These are phyloP conservation scores for Crotophaga sulcirostris DNA, from an alignment of 2,113 vertebrate genomes.

Conservation along the genomic window DNA sequence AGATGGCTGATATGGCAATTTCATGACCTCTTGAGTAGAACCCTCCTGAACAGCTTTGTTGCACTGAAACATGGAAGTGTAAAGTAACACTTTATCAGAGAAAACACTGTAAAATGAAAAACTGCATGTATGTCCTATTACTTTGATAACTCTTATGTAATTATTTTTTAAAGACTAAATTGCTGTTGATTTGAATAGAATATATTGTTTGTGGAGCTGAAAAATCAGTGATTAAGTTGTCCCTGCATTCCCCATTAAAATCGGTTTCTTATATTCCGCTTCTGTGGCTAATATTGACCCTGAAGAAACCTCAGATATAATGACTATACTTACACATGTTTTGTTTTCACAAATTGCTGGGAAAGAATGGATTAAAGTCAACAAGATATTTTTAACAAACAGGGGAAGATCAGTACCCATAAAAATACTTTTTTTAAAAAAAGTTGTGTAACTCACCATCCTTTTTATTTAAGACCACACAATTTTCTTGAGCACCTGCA, in stretches of 20 bases:
- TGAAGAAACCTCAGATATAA: not conserved
- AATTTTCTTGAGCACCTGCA: constrained; percentile 81
- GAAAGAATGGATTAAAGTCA: not conserved
- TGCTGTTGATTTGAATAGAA: not conserved
- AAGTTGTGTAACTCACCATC: constrained; percentile 73
- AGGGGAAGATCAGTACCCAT: not conserved
- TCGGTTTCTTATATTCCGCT: not conserved
- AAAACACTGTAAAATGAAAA: not conserved
- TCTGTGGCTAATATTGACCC: not conserved
- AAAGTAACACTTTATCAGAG: not conserved
- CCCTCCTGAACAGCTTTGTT: not conserved
- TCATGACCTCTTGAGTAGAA: not conserved
- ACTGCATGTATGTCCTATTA: not conserved
- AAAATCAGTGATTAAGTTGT: not conserved
- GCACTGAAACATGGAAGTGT: not conserved
- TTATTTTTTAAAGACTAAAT: not conserved
- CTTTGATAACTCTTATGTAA: not conserved
- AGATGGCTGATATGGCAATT: not conserved
- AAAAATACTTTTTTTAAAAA: not conserved
- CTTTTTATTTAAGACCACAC: constrained; percentile 78
- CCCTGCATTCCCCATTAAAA: not conserved
- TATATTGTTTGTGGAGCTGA: not conserved
- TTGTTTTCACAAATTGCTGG: not conserved
- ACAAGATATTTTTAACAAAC: not conserved
- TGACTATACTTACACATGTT: not conserved